Evolutionary conservation across 2,113 vertebrate genomes (phyloP), one percentile per base, ranked within the genome.

Genomic region (Platichthys flesus): DNA sequence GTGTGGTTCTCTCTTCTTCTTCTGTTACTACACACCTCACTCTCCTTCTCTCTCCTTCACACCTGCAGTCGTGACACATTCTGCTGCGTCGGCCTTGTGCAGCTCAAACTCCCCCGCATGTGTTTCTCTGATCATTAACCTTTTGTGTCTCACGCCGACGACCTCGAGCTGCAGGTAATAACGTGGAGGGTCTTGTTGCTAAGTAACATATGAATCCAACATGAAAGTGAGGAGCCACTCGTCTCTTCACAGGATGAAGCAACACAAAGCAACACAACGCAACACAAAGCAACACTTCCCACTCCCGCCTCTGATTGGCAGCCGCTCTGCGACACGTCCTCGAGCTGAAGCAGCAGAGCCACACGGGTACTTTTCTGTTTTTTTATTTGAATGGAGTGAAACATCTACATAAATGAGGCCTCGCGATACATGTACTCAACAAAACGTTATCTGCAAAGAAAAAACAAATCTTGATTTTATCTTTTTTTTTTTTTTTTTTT

Each of bases 351-450:
- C 93, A 94, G 95, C 52, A 93, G 64, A 26, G 67, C 26, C 37
- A 81, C 77, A 68, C 51, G 35, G 9, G 64, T 24, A 35, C 20
- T 40, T 79, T 89, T 87, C 57, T 15, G 60, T 90, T 90, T 89
- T 89, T 92, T 89, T 89, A 89, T 89, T 94, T 89, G 90, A 94
- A 91, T 93, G 91, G 89, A 94, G 92, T 92, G 92, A 93, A 92
- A 95, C 90, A 88, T 89, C 90, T 91, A 94, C 89, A 93, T 70
- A 92, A 93, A 92, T 82, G 85, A 91, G 92, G 91, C 93, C 91
- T 92, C 74, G 81, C 85, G 20, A 87, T 84, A 93, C 91, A 92
- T 83, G 82, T 77, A 91, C 83, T 89, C 81, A 64, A 91, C 87
- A 86, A 85, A 91, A 71, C 56, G 24, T 40, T 76, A 23, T 45